Evolutionary conservation across 1,140 invertebrate species (phyloP).

Genomic region (Druon quercuslanigerum): DNA sequence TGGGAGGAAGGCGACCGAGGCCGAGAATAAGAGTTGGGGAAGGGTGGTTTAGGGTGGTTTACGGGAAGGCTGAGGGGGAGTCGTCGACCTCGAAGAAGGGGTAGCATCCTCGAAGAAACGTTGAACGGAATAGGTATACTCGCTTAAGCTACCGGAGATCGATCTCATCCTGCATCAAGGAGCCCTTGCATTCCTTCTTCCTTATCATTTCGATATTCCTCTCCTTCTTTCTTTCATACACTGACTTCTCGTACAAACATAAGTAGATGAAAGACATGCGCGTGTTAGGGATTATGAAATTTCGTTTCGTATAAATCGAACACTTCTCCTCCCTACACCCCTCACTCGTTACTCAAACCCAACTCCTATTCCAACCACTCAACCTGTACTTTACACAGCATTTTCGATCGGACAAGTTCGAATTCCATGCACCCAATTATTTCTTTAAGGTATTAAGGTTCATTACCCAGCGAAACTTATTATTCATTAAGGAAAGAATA

Average conservation of each 20-base stretch:
- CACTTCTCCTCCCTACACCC: too few species aligned
- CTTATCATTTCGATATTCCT: conserved; percentile 9
- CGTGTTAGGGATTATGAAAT: too few species aligned
- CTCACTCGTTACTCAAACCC: too few species aligned
- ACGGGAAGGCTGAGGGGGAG: not conserved
- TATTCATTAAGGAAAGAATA: too few species aligned
- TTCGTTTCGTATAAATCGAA: too few species aligned
- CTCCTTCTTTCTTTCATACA: conserved; percentile 14
- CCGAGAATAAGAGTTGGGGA: conserved; percentile 12
- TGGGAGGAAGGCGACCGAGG: not conserved
- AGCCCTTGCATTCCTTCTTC: conserved; percentile 33
- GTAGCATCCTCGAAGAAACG: not conserved
- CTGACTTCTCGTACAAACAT: not conserved
- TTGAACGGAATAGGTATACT: conserved; percentile 40
- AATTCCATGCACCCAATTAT: too few species aligned
- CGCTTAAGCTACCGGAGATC: conserved; percentile 39
- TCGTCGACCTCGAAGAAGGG: not conserved
- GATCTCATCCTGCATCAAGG: conserved; percentile 35
- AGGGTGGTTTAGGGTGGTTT: not conserved
- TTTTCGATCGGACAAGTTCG: too few species aligned
- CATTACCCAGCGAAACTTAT: too few species aligned
- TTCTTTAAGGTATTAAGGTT: too few species aligned
- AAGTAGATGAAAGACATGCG: too few species aligned
- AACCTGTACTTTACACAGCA: too few species aligned
- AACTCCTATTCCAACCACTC: too few species aligned